Evolutionary conservation across 2,888 invertebrate genomes (phyloP).

Genomic region (Cryptus viduatorius): DNA sequence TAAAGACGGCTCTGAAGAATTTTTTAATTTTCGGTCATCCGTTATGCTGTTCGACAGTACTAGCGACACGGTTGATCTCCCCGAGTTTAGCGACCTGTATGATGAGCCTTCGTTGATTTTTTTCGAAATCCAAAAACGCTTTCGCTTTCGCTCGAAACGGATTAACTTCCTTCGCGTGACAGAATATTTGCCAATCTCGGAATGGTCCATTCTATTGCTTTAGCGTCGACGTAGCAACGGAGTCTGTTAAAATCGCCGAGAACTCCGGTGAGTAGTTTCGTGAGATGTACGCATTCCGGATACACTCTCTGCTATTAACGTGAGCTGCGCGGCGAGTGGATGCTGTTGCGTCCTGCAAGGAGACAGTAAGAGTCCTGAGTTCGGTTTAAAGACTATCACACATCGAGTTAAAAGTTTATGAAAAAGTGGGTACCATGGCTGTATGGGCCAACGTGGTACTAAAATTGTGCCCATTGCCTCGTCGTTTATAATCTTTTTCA

Average conservation of each 20-base stretch:
- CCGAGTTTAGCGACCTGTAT: constrained; percentile 40
- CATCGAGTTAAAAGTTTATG: no score
- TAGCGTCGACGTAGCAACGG: constrained; percentile 45
- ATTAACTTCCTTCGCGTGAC: not conserved
- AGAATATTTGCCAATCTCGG: constrained; percentile 30
- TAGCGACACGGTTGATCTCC: constrained; percentile 47
- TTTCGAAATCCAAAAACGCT: constrained; percentile 22
- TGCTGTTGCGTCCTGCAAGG: no score
- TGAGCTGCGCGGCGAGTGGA: no score
- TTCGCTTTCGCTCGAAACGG: constrained; percentile 12
- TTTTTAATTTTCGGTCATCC: constrained; percentile 21
- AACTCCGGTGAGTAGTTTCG: constrained; percentile 17
- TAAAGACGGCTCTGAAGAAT: constrained; percentile 37
- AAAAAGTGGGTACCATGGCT: no score
- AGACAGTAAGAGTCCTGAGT: no score
- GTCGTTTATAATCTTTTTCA: no score
- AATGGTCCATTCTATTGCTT: constrained; percentile 47
- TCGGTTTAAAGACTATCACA: no score
- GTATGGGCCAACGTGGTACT: no score
- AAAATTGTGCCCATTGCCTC: no score
- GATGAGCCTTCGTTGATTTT: constrained; percentile 49
- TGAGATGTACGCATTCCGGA: constrained; percentile 47
- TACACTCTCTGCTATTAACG: constrained; percentile 52
- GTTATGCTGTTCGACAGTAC: constrained; percentile 7
- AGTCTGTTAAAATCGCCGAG: constrained; percentile 26